Conservation (phyloP, 2,797 vertebrate genomes). For the Sebastes matsubarae region DNA sequence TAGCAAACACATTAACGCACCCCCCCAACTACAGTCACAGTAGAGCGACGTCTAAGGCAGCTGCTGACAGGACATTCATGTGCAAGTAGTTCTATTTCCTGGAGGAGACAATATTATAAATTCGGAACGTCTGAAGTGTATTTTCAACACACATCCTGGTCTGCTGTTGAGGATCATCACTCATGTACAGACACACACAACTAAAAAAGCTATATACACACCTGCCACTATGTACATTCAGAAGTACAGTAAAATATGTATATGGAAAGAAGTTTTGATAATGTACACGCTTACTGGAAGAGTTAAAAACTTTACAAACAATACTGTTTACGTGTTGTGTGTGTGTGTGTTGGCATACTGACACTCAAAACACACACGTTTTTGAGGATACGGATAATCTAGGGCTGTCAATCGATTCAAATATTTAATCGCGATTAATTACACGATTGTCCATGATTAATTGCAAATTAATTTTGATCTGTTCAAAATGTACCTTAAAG, state of each 20-base stretch:
- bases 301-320: conserved; percentile 1
- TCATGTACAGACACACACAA: not conserved
- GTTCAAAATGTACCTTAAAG: too few species aligned
- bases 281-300: not conserved
- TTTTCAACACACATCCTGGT: conserved; percentile 27
- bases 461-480: too few species aligned
- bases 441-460: too few species aligned
- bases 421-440: too few species aligned
- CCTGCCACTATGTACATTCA: conserved; percentile 19
- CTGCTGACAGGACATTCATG: conserved; percentile 38
- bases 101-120: not conserved
- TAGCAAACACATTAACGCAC: not conserved
- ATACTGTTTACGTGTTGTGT: conserved; percentile 1
- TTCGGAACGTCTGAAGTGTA: conserved; percentile 30
- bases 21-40: not conserved
- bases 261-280: not conserved
- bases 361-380: not conserved
- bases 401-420: too few species aligned
- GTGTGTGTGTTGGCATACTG: not conserved
- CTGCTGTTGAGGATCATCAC: conserved; percentile 17
- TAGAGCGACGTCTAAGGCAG: not conserved
- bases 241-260: conserved; percentile 7
- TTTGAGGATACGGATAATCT: not conserved
- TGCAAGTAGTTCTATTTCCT: conserved; percentile 33
- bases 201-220: conserved; percentile 1